phyloP scores from a whole-genome alignment of 2,888 invertebrate genomes.

The Mesorhabditis belari region DNA sequence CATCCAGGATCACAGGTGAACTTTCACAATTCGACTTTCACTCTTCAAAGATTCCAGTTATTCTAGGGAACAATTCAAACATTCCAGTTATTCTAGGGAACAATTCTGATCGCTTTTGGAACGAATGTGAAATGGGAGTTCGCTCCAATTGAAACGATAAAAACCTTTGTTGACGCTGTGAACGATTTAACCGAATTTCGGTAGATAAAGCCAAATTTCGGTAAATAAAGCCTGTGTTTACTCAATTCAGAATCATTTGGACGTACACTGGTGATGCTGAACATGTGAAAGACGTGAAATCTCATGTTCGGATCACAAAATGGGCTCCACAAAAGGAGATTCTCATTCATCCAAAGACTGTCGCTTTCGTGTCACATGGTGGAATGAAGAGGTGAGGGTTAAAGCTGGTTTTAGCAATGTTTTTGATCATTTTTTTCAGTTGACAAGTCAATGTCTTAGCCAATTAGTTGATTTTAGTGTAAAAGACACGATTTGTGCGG shows the following conservation, averaged over 20 bases:
- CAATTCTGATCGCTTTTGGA: neutral
- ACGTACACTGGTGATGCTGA: neutral
- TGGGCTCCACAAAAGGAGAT: conserved; percentile 39
- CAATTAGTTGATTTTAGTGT: conserved; percentile 10
- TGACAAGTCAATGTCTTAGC: no score
- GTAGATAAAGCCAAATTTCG: neutral
- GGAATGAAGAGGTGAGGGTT: conserved; percentile 26
- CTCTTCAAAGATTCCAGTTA: no score
- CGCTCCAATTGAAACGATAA: neutral
- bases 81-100: neutral
- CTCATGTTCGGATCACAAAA: conserved; percentile 16
- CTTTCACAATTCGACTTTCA: no score
- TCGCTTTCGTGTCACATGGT: conserved; percentile 32
- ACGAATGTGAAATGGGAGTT: neutral
- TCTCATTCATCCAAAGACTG: conserved; percentile 25
- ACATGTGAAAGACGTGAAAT: conserved; percentile 8
- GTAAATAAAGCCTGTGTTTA: neutral
- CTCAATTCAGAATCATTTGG: neutral
- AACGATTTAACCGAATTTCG: neutral
- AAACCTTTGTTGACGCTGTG: neutral
- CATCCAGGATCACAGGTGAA: neutral
- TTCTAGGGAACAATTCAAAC: no score
- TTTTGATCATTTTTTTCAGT: no score
- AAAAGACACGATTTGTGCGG: conserved; percentile 26
- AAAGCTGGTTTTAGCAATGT: neutral